Conservation (phyloP, 2,888 invertebrate species). For the Meganola albula region DNA sequence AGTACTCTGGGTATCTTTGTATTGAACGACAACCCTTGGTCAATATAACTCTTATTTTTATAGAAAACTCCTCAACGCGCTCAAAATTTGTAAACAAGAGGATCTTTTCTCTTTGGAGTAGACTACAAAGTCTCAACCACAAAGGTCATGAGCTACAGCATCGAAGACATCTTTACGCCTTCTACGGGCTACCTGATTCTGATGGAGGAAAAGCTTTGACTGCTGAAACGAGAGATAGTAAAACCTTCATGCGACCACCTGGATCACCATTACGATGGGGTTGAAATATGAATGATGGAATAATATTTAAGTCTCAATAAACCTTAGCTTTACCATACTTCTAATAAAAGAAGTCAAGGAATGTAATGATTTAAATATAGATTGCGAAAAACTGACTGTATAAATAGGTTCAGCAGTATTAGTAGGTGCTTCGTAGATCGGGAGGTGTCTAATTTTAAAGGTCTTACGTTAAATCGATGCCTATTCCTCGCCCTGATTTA, state of each 20-base stretch:
- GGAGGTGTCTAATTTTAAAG: too few relatives aligned
- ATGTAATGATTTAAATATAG: too few relatives aligned
- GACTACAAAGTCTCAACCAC: slow-evolving; percentile 61
- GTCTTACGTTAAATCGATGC: neutral
- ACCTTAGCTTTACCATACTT: too few relatives aligned
- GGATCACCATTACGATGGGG: slow-evolving; percentile 71
- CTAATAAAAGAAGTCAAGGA: too few relatives aligned
- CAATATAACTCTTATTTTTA: slow-evolving; percentile 26
- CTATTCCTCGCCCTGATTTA: slow-evolving; percentile 13
- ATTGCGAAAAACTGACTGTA: neutral
- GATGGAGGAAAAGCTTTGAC: slow-evolving; percentile 49
- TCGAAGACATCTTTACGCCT: slow-evolving; percentile 59
- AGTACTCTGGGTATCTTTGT: too few relatives aligned
- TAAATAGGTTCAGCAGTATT: too few relatives aligned
- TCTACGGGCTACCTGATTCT: slow-evolving; percentile 56
- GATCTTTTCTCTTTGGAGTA: slow-evolving; percentile 67
- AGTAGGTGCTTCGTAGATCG: neutral
- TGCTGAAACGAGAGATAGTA: slow-evolving; percentile 64
- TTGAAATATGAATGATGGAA: slow-evolving; percentile 30
- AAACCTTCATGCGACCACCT: slow-evolving; percentile 60
- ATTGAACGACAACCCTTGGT: too few relatives aligned
- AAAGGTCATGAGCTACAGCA: slow-evolving; percentile 65
- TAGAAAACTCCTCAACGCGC: slow-evolving; percentile 39
- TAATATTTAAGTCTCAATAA: too few relatives aligned
- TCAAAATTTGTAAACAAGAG: slow-evolving; percentile 54